These are phyloP conservation scores for Odocoileus hemionus DNA, from an alignment of 2,113 vertebrate genomes.

Conservation along the genomic window DNA sequence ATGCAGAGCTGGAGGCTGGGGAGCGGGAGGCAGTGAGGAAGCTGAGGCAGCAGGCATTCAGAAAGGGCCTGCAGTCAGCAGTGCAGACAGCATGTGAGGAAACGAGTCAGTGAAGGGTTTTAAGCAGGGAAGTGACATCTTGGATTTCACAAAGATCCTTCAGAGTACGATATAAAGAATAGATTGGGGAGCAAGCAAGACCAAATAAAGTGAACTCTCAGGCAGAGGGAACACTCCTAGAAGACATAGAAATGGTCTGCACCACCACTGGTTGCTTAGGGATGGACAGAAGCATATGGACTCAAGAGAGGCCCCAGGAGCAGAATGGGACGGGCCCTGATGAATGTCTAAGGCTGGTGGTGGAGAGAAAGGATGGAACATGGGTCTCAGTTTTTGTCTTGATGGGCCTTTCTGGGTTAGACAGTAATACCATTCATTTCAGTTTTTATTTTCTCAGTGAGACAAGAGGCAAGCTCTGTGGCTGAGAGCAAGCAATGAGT, in stretches of 20 bases:
- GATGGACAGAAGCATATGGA: neutral
- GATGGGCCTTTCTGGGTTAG: neutral
- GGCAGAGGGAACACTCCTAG: neutral
- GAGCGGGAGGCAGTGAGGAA: neutral
- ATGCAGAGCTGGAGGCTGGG: neutral
- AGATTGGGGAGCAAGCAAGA: neutral
- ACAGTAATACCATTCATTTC: neutral
- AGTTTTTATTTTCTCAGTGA: neutral
- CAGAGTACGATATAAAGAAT: neutral
- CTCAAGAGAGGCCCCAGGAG: neutral
- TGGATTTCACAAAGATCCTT: neutral
- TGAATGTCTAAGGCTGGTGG: neutral
- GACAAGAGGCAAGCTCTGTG: neutral
- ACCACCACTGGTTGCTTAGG: neutral
- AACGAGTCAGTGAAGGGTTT: neutral
- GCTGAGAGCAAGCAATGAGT: neutral
- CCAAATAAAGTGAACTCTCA: neutral
- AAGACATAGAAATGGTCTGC: neutral
- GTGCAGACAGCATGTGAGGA: neutral
- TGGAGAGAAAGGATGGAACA: neutral
- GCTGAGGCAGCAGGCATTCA: neutral
- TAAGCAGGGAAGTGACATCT: neutral
- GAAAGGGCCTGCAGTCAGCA: neutral
- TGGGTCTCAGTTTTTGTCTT: neutral
- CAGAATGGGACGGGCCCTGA: neutral